Evolutionary conservation across 2,113 vertebrate species (phyloP).

Genomic region (Halichoeres trimaculatus): DNA sequence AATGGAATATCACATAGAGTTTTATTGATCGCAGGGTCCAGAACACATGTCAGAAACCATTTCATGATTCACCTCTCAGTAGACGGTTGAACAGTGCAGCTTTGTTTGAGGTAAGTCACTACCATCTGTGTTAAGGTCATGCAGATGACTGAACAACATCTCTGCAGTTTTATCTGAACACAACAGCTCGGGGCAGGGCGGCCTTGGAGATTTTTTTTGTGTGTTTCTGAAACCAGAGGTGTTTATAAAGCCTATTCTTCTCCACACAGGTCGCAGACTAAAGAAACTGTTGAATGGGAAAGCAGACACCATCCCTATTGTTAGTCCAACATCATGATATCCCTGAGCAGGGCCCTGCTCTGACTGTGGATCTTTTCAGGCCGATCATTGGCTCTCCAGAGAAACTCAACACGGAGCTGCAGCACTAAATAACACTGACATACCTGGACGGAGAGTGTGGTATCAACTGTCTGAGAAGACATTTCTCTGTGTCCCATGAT

Average conservation of each 20-base stretch:
- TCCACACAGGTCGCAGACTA: conserved; percentile 39
- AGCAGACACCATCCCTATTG: conserved; percentile 76
- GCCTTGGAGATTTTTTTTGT: conserved; percentile 27
- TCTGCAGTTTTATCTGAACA: conserved; percentile 47
- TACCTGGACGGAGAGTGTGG: conserved; percentile 63
- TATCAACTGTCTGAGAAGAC: conserved; percentile 62
- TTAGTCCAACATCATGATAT: conserved; percentile 69
- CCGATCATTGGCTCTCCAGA: conserved; percentile 43
- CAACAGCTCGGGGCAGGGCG: conserved; percentile 46
- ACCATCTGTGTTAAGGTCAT: conserved; percentile 32
- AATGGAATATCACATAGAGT: not conserved
- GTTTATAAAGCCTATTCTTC: conserved; percentile 56
- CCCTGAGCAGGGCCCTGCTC: conserved; percentile 50
- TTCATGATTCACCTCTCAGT: too few relatives aligned
- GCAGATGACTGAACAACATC: conserved; percentile 28
- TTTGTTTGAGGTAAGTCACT: not conserved
- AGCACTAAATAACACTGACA: conserved; percentile 66
- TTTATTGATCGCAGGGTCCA: not conserved
- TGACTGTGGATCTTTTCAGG: conserved; percentile 60
- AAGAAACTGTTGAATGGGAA: conserved; percentile 71
- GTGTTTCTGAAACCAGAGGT: conserved; percentile 20
- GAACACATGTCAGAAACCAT: not conserved
- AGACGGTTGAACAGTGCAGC: too few relatives aligned
- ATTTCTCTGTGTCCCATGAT: conserved; percentile 49
- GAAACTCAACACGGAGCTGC: conserved; percentile 70